Evolutionary conservation across 2,888 invertebrate genomes (phyloP), one percentile per base, ranked within the genome.

Genomic region (Perithous albicinctus): DNA sequence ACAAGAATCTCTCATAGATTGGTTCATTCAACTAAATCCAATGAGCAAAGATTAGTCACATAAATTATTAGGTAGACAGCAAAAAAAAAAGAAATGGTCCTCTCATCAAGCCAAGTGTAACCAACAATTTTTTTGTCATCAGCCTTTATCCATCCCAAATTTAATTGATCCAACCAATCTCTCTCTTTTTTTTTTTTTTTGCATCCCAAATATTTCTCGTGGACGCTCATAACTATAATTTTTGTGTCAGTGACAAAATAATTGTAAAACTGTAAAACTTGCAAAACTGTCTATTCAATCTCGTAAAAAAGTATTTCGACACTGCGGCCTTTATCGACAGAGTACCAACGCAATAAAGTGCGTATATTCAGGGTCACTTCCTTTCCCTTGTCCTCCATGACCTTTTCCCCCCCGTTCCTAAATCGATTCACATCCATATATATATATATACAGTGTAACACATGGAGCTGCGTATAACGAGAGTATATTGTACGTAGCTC

Each of bases 281-380:
- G 26, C 10, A 46, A 29, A 23, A 43, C 29, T 8, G 29, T 38
- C 8, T 15, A 63, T 26, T 4, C 5, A 29, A 29, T 12, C 41
- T 12, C 23, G 51, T 26, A 8, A 51, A 23, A 54, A 54, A 26
- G 26, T 54, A 2, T 56, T 56, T 56, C 29, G 15, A 29, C 54
- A 29, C n/a, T n/a, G 29, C 29, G 54, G 15, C 26, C 54, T 56
- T 29, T n/a, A 56, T 56, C 26, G 54, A n/a, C 54, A 5, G 26
- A 1, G 23, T 26, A 12, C 0, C 54, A 6, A 29, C n/a, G 6
- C 1, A 54, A 56, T 29, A 26, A 56, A 1, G n/a, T 12, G 54
- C 10, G 29, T 32, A 32, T 20, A 20, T 18, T 12, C 69, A 69
- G 54, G 69, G 51, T 54, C 38, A 54, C 69, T 69, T 69, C 51